These are phyloP conservation scores for Laterallus jamaicensis DNA, from an alignment of 2,113 vertebrate species.

Conservation along the genomic window DNA sequence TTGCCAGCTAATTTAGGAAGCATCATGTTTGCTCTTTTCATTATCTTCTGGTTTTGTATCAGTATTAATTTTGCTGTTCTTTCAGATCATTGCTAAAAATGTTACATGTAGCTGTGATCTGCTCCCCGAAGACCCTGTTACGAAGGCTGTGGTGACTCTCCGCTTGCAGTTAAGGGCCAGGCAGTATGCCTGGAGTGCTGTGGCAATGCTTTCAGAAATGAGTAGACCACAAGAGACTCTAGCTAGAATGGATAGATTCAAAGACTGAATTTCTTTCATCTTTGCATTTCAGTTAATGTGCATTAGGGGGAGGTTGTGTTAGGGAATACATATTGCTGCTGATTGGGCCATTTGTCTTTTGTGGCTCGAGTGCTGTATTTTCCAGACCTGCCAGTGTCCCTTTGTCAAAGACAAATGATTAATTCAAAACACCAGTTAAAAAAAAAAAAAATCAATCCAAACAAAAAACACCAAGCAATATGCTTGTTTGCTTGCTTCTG, in stretches of 20 bases:
- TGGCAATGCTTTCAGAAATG: background rate
- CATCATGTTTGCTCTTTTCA: background rate
- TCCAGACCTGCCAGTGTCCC: background rate
- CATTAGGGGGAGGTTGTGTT: background rate
- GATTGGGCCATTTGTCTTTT: background rate
- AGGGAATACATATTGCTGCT: background rate
- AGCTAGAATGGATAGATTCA: background rate
- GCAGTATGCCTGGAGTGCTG: background rate
- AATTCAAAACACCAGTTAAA: constrained; percentile 16
- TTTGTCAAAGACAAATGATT: constrained; percentile 3
- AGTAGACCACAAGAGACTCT: background rate
- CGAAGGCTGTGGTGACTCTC: background rate
- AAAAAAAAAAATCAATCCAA: background rate
- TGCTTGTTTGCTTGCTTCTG: background rate
- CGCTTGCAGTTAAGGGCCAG: background rate
- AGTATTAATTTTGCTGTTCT: background rate
- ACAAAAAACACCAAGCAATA: background rate
- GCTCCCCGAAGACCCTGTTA: background rate
- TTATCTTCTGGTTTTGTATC: background rate
- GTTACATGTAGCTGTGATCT: background rate
- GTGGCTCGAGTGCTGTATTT: background rate
- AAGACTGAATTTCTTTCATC: background rate
- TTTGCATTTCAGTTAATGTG: background rate
- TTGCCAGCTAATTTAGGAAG: background rate
- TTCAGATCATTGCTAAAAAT: background rate